phyloP scores from a whole-genome alignment of 2,113 vertebrate species.

The Serinus canaria region DNA sequence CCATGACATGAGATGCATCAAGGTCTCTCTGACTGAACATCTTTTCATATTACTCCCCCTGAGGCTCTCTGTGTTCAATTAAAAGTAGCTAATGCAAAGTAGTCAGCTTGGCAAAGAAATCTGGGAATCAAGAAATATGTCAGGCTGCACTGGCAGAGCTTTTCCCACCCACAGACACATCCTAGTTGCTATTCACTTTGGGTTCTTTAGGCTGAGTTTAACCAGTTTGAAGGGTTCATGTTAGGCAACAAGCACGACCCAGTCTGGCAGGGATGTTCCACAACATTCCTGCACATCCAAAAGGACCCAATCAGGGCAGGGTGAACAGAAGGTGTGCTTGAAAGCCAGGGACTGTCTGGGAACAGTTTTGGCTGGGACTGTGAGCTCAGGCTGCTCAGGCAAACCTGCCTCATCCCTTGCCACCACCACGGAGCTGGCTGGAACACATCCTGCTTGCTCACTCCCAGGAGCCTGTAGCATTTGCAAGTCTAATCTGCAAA shows the following conservation, averaged over 20 bases:
- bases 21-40: background rate
- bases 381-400: background rate
- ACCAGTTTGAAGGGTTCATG: background rate
- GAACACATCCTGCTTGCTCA: background rate
- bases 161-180: background rate
- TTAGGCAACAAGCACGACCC: background rate
- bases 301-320: background rate
- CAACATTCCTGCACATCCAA: background rate
- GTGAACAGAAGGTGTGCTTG: background rate
- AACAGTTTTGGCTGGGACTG: background rate
- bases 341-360: background rate
- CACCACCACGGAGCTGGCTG: background rate
- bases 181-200: background rate
- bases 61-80: background rate
- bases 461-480: background rate
- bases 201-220: background rate
- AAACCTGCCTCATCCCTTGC: background rate
- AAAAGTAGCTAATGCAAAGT: slow-evolving; percentile 19
- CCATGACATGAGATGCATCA: background rate
- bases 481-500: slow-evolving; percentile 13
- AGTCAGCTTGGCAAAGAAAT: background rate
- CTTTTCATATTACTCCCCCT: background rate
- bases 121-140: background rate
- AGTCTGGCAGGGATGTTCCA: background rate
- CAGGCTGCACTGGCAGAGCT: background rate